Percentiles rank a stretch among this genome's conserved stretches.
Conservation (phyloP, 2,888 invertebrate species). For the Dyspetes luteomarginatus region DNA sequence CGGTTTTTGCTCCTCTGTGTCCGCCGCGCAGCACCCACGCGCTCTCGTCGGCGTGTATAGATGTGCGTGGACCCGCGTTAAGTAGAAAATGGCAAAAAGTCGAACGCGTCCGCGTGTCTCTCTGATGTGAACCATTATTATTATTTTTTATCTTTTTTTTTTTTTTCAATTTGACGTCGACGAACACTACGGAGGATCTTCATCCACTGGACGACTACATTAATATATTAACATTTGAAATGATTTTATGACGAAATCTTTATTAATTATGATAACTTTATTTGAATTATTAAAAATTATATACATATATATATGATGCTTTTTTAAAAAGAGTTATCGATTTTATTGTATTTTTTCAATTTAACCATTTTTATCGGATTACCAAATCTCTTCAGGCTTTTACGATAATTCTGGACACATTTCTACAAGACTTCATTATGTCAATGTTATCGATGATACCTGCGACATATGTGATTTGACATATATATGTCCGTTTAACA, state of each 20-base stretch:
- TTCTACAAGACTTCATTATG: too few relatives aligned
- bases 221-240: neutral
- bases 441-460: too few relatives aligned
- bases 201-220: too few relatives aligned
- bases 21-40: conserved; percentile 56
- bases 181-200: neutral
- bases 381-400: too few relatives aligned
- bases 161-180: neutral
- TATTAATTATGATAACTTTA: neutral
- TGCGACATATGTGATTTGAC: too few relatives aligned
- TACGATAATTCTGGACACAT: too few relatives aligned
- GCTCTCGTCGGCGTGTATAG: conserved; percentile 51
- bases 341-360: too few relatives aligned
- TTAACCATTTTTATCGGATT: too few relatives aligned
- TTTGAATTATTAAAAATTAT: too few relatives aligned
- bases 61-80: conserved; percentile 62
- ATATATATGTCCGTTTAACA: too few relatives aligned
- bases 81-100: conserved; percentile 62
- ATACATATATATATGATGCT: too few relatives aligned
- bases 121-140: conserved; percentile 19
- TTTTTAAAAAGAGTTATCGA: too few relatives aligned
- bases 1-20: conserved; percentile 65
- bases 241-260: neutral
- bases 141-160: conserved; percentile 16
- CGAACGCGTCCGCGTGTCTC: conserved; percentile 33